phyloP scores from a whole-genome alignment of 35 echinoderm and acorn worm species.

The Ophiothrix spiculata region DNA sequence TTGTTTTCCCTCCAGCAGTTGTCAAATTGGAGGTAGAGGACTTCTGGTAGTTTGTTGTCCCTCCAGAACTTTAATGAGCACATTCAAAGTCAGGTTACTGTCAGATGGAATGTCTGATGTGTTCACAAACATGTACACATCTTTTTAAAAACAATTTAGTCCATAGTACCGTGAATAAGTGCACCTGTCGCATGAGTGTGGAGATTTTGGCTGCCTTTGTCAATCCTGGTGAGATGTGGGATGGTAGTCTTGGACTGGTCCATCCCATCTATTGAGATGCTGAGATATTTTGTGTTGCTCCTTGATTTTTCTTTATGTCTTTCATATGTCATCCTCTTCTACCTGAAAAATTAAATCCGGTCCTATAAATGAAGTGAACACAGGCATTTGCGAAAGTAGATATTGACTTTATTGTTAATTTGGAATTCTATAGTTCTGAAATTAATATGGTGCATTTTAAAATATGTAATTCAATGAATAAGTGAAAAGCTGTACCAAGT shows the following conservation, averaged over 20 bases:
- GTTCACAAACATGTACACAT: background rate
- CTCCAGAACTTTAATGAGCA: background rate
- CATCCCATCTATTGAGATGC: background rate
- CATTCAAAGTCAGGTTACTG: background rate
- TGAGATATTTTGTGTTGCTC: background rate
- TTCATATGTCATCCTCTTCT: background rate
- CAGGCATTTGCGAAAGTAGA: too few relatives aligned
- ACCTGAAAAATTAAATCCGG: too few relatives aligned
- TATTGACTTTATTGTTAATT: too few relatives aligned
- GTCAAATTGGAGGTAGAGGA: background rate
- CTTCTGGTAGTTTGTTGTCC: background rate
- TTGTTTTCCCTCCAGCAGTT: background rate
- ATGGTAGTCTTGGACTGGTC: background rate
- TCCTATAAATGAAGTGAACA: too few relatives aligned
- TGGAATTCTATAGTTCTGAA: too few relatives aligned
- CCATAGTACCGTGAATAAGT: background rate
- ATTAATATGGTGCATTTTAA: too few relatives aligned
- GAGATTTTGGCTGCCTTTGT: background rate
- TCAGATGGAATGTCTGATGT: background rate
- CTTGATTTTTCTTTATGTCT: background rate
- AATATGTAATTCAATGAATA: too few relatives aligned
- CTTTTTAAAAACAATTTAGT: background rate
- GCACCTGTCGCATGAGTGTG: background rate
- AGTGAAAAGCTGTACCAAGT: too few relatives aligned
- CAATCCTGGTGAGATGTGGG: background rate